Percentiles rank a stretch among this genome's conserved stretches.
phyloP scores from a whole-genome alignment of 2,888 invertebrate genomes.

The Smittia sp. region DNA sequence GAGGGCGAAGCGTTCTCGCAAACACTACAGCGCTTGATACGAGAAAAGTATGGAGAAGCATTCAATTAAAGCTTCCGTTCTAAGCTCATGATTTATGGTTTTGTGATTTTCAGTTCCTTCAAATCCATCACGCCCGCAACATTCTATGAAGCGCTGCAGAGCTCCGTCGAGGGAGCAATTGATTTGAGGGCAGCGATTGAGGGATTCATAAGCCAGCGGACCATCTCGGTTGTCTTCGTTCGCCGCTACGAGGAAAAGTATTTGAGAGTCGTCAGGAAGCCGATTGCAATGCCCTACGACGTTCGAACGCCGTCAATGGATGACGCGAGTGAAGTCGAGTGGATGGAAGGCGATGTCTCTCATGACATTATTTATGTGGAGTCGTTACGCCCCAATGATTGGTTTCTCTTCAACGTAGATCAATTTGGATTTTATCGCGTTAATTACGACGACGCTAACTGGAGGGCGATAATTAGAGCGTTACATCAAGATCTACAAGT shows the following conservation, averaged over 20 bases:
- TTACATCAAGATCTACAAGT: neutral
- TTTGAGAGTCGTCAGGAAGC: neutral
- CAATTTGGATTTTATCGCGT: constrained; percentile 10
- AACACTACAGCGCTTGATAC: constrained; percentile 7
- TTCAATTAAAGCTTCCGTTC: constrained; percentile 7
- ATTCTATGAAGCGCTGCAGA: neutral
- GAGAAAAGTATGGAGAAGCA: neutral
- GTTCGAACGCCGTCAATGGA: neutral
- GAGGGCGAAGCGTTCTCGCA: neutral
- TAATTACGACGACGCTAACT: neutral
- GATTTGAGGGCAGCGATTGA: neutral
- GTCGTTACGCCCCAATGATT: neutral
- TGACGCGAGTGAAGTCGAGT: neutral
- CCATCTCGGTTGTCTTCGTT: neutral
- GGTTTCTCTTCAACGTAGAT: neutral
- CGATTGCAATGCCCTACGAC: neutral
- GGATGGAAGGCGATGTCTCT: neutral
- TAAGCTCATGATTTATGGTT: constrained; percentile 28
- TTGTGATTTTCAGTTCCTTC: constrained; percentile 15
- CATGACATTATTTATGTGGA: neutral
- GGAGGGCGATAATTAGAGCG: neutral
- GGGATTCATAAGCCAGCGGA: neutral
- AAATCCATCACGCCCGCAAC: neutral
- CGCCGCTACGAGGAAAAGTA: neutral
- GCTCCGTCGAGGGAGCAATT: neutral